Base-by-base conservation (phyloP, 2,888 invertebrate species). In the Sinotaia quadrata region DNA sequence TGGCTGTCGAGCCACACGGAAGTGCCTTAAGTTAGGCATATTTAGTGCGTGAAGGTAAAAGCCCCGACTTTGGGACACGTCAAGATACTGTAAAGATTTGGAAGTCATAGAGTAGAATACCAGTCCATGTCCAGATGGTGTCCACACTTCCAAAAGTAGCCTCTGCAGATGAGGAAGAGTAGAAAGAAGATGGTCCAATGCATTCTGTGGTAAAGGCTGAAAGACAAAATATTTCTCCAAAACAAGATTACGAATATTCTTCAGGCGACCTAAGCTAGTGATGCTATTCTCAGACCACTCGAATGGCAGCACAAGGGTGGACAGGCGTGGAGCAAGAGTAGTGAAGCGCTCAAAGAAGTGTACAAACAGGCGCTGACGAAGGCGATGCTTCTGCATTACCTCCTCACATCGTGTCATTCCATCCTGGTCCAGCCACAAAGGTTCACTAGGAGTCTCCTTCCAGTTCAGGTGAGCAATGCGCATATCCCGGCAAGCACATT, bases 121-220 rank as follows among this genome's bases (percentile, higher is more conserved):
- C 57, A 86, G 76, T 12, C 84, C 84, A 21, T 75, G 74, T 4
- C 82, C 84, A 67, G 83, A 84, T 15, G 86, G 85, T 15, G 85
- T 83, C 86, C 87, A 86, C 5, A 87, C 85, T 74, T 87, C 85
- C 34, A 87, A 70, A 75, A 85, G 78, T 33, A 86, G 77, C 37
- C 78, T 75, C 33, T 79, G 72, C 24, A 87, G 75, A 12, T 70
- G 71, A 1, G 82, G 80, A 36, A 84, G 62, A 1, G 78, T 72
- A 18, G 67, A 61, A 36, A 86, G 73, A 18, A 85, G 59, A 47
- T 73, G 67, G 63, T 83, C 82, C 31, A 87, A 65, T 27, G 78
- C 68, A 15, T 74, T 69, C 74, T 86, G 87, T 51, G 78, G 75
- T 41, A 86, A 68, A 57, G 68, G 78, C 73, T 85, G 83, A 75